These are phyloP conservation scores for Meganola albula DNA, from an alignment of 2,888 invertebrate genomes.

Conservation along the genomic window DNA sequence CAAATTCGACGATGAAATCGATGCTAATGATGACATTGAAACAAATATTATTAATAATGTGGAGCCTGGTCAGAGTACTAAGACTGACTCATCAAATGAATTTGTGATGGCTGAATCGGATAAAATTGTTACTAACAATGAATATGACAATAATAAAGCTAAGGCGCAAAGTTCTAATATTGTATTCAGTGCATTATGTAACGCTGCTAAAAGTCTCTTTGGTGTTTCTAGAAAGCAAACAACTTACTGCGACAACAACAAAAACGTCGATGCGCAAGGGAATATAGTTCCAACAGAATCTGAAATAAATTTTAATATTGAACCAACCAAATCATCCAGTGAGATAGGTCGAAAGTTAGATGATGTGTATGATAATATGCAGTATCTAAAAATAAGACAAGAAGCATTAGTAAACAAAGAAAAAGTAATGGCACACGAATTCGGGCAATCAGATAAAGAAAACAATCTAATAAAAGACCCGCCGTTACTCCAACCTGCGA, in stretches of 20 bases:
- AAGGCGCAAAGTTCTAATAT: slow-evolving; percentile 41
- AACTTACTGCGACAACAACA: slow-evolving; percentile 49
- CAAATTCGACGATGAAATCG: slow-evolving; percentile 37
- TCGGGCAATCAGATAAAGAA: slow-evolving; percentile 52
- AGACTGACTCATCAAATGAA: slow-evolving; percentile 27
- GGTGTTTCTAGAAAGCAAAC: slow-evolving; percentile 37
- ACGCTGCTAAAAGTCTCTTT: slow-evolving; percentile 56
- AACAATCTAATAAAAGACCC: slow-evolving; percentile 42
- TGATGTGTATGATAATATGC: slow-evolving; percentile 42
- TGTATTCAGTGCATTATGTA: slow-evolving; percentile 54
- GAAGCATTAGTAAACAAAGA: slow-evolving; percentile 67
- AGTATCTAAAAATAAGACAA: slow-evolving; percentile 55
- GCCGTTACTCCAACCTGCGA: slow-evolving; percentile 28
- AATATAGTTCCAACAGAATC: slow-evolving; percentile 39
- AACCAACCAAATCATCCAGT: slow-evolving; percentile 45
- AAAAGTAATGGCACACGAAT: slow-evolving; percentile 73
- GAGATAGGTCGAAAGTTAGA: slow-evolving; percentile 53
- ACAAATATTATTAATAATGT: slow-evolving; percentile 8
- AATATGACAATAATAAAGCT: slow-evolving; percentile 29
- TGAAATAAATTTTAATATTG: slow-evolving; percentile 30
- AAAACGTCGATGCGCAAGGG: slow-evolving; percentile 55
- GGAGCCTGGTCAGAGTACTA: slow-evolving; percentile 10
- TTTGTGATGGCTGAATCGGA: slow-evolving; percentile 23
- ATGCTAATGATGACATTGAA: slow-evolving; percentile 25
- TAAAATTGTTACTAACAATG: slow-evolving; percentile 20